Conservation (phyloP, 1,140 invertebrate genomes). For the Sycophaga agraensis region DNA sequence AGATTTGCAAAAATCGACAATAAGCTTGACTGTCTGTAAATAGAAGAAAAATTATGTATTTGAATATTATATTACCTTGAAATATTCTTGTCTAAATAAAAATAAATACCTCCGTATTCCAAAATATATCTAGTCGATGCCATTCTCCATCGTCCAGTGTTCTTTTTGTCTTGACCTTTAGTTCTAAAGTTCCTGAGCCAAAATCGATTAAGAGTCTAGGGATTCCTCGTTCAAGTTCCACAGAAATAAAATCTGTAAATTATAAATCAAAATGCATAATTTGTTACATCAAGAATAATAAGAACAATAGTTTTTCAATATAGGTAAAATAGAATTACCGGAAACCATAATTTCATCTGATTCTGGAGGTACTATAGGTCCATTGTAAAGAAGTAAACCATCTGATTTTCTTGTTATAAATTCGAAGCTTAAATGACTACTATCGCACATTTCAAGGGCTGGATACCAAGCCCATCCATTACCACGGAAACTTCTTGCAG, state of each 20-base stretch:
- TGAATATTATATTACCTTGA: not conserved
- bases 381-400: conserved; percentile 94
- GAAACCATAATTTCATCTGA: conserved; percentile 84
- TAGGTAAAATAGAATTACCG: conserved; percentile 49
- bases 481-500: conserved; percentile 87
- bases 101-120: conserved; percentile 77
- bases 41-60: conserved; percentile 2
- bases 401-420: conserved; percentile 90
- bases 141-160: conserved; percentile 91
- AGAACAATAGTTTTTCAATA: not conserved
- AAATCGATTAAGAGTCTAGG: conserved; percentile 91
- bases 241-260: conserved; percentile 81
- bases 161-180: conserved; percentile 84
- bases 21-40: conserved; percentile 75
- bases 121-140: conserved; percentile 94
- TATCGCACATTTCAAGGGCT: conserved; percentile 92
- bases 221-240: conserved; percentile 89
- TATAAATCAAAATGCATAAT: not conserved
- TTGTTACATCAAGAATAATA: not conserved
- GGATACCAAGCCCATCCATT: conserved; percentile 96
- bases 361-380: conserved; percentile 90
- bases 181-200: conserved; percentile 88
- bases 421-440: conserved; percentile 91
- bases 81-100: conserved; percentile 1
- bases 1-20: conserved; percentile 88